Base-by-base conservation (phyloP, 2,888 invertebrate species). In the Apamea anceps region DNA sequence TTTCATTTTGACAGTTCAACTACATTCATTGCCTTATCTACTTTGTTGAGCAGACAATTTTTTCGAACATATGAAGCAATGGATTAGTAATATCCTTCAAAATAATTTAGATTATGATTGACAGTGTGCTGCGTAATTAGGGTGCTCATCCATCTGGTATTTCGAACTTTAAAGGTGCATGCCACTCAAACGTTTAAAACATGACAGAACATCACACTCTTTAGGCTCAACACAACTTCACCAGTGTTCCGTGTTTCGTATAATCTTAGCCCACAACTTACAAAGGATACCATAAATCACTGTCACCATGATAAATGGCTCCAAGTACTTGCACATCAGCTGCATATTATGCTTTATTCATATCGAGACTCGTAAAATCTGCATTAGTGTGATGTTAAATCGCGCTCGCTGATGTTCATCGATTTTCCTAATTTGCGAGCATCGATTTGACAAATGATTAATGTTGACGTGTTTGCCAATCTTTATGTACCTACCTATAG, bases 221-320 rank as follows among this genome's bases (percentile, higher is more conserved):
- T 42, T 66, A 72, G n/a, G 37, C 57, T 25, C 3, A 54, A 77
- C n/a, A 66, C 42, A 70, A 77, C 75, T 71, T 71, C 65, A 70
- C 25, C 74, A 71, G 28, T 45, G 51, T 81, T 76, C 72, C 77
- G 70, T 71, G 63, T 75, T 83, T 67, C 68, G 72, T 79, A 63
- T 77, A 75, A 87, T 85, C 68, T 81, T 75, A 72, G 71, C 66
- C 73, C 51, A 72, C 75, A 73, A 74, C 77, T 82, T 68, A 70
- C 77, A 76, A 79, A 70, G 71, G 76, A 71, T 72, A 54, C 71
- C 48, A 89, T 89, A 83, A 77, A 87, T 88, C 86, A 84, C 80
- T 85, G 88, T 85, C 88, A 42, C 57, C 73, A 70, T 86, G 87
- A 86, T 86, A 82, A 87, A 87, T 88, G 72, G 48, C 48, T 72